Conservation (phyloP, 1,140 invertebrate species). For the Andrena cerasifolii region DNA sequence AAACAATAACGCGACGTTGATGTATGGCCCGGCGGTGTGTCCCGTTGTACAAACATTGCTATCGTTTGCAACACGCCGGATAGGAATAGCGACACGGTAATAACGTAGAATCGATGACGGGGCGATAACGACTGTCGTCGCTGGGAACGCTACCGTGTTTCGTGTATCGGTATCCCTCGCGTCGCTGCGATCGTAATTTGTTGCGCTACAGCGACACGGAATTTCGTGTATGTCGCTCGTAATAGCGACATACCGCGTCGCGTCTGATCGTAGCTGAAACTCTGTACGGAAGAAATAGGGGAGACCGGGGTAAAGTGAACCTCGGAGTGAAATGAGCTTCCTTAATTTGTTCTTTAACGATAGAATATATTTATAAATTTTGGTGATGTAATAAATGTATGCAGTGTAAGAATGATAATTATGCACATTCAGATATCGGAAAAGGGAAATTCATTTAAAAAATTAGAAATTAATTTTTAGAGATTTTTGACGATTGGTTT, state of each 20-base stretch:
- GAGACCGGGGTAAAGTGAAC: too few species aligned
- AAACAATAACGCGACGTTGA: slow-evolving; percentile 24
- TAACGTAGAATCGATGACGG: slow-evolving; percentile 28
- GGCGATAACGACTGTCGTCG: slow-evolving; percentile 23
- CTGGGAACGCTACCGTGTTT: neutral
- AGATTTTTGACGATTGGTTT: too few species aligned
- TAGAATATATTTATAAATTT: too few species aligned
- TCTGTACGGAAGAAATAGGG: too few species aligned
- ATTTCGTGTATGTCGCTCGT: neutral
- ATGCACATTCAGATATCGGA: too few species aligned
- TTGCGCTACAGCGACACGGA: neutral
- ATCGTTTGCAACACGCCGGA: slow-evolving; percentile 1
- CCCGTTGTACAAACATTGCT: neutral
- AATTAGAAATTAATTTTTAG: too few species aligned
- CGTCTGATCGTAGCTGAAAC: too few species aligned
- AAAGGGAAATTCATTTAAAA: too few species aligned
- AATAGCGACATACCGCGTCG: neutral
- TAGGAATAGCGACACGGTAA: neutral
- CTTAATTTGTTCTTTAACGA: too few species aligned
- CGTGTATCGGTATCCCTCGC: neutral
- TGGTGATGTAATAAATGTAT: too few species aligned
- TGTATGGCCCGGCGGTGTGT: neutral
- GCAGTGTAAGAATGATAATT: too few species aligned
- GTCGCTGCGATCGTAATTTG: slow-evolving; percentile 24
- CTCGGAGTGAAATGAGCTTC: too few species aligned